Conservation (phyloP, 2,113 vertebrate species). For the Cebidichthys violaceus region DNA sequence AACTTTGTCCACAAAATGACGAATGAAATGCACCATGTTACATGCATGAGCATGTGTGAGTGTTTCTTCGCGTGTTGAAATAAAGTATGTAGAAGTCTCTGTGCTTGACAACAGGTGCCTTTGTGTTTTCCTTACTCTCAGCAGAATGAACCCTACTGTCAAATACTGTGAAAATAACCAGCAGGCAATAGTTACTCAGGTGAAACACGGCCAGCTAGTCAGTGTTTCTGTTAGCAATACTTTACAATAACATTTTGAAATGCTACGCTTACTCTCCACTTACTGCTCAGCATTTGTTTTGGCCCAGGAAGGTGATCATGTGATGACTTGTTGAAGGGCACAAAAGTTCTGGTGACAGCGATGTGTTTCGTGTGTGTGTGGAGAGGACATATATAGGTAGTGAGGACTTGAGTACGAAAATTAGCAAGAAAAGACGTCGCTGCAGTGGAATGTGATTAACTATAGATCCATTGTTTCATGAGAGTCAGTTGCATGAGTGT, state of each 20-base stretch:
- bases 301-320: slow-evolving; percentile 60
- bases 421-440: slow-evolving; percentile 22
- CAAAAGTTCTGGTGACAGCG: slow-evolving; percentile 29
- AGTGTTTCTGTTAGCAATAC: slow-evolving; percentile 64
- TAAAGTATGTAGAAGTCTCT: slow-evolving; percentile 43
- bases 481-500: slow-evolving; percentile 11
- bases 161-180: slow-evolving; percentile 67
- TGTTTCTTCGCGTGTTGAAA: slow-evolving; percentile 22
- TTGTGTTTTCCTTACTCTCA: slow-evolving; percentile 41
- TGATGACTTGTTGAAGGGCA: slow-evolving; percentile 67
- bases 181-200: slow-evolving; percentile 40
- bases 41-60: neutral
- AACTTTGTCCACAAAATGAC: neutral
- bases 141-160: slow-evolving; percentile 49
- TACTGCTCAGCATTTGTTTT: slow-evolving; percentile 68
- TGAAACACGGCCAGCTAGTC: slow-evolving; percentile 30
- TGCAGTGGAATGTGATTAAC: slow-evolving; percentile 22
- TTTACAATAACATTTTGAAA: slow-evolving; percentile 77
- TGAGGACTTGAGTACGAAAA: slow-evolving; percentile 8
- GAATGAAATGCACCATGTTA: slow-evolving; percentile 21
- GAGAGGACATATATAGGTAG: slow-evolving; percentile 2
- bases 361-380: slow-evolving; percentile 2
- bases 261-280: slow-evolving; percentile 68
- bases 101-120: slow-evolving; percentile 71
- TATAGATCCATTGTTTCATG: slow-evolving; percentile 7